Evolutionary conservation across 2,113 vertebrate genomes (phyloP), one percentile per base, ranked within the genome.

Genomic region (Pelodiscus sinensis): DNA sequence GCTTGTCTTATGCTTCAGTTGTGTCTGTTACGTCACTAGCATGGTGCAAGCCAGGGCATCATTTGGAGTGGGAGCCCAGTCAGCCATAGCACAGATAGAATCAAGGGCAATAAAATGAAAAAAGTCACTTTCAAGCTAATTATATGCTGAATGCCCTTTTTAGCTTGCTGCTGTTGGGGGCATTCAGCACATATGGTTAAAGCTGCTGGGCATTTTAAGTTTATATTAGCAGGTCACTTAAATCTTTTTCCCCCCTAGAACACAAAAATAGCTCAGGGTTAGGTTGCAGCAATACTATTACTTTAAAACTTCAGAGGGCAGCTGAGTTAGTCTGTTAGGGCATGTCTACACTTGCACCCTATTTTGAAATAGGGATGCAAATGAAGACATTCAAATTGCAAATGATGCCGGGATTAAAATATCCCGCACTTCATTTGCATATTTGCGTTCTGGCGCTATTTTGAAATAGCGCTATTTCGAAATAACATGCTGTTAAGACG

Each of bases 41-140:
- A 87, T 2, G 78, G 80, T 85, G 93, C 52, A 35, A 50, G 82
- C 82, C 87, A 78, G 93, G 91, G 82, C 89, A 82, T 84, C 92
- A 82, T 82, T 95, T 95, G 96, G 6, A 95, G 91, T 75, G 38
- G 94, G 81, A 97, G 91, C 88, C 88, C 94, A 97, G 90, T 57
- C 93, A 94, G 91, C 89, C 92, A 92, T 75, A 79, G 93, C 89
- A 84, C 87, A 82, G 86, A 80, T 31, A 92, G 89, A 91, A 92
- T 95, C 93, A 87, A 84, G 90, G 90, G 95, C 90, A 95, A 91
- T 93, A 94, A 91, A 94, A 52, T 94, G 91, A 94, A 95, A 88
- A 84, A 95, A 96, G 95, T 86, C 91, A 95, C 90, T 97, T 96
- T 91, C 88, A 94, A 95, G 93, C 93, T 96, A 97, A 96, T 97